Conservation (phyloP, 2,113 vertebrate genomes). For the Nibea coibor region DNA sequence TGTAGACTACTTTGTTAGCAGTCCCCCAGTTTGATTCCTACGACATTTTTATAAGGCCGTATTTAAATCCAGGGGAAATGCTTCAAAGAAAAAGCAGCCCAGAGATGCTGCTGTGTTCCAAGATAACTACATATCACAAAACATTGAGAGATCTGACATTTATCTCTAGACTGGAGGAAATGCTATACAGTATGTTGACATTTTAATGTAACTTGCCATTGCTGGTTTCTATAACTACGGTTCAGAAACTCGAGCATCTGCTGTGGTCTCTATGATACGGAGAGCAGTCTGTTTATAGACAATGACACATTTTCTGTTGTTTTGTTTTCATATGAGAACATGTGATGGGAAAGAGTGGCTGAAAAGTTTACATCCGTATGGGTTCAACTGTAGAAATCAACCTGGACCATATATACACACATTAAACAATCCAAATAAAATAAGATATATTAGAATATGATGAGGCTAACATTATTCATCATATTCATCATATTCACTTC, state of each 20-base stretch:
- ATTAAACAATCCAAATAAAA: neutral
- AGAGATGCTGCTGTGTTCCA: constrained; percentile 10
- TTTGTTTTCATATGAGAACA: neutral
- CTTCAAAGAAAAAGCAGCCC: constrained; percentile 6
- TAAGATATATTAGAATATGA: neutral
- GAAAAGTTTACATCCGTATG: neutral
- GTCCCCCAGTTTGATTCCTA: neutral
- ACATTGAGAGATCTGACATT: constrained; percentile 28
- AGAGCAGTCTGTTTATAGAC: neutral
- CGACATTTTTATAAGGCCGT: neutral
- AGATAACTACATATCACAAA: constrained; percentile 3
- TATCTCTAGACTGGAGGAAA: constrained; percentile 16
- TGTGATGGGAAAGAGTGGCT: neutral
- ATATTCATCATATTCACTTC: no score
- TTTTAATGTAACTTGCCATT: constrained; percentile 13
- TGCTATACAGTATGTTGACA: constrained; percentile 20
- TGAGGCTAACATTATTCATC: no score
- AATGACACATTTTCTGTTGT: neutral
- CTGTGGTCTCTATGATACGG: neutral
- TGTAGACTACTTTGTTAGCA: constrained; percentile 22
- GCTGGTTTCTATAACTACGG: neutral
- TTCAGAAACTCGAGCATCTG: constrained; percentile 10
- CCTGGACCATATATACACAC: no score
- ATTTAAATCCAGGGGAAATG: neutral
- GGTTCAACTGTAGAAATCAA: neutral